These are phyloP conservation scores for Botia kubotai DNA, from an alignment of 2,797 vertebrate species.

Conservation along the genomic window DNA sequence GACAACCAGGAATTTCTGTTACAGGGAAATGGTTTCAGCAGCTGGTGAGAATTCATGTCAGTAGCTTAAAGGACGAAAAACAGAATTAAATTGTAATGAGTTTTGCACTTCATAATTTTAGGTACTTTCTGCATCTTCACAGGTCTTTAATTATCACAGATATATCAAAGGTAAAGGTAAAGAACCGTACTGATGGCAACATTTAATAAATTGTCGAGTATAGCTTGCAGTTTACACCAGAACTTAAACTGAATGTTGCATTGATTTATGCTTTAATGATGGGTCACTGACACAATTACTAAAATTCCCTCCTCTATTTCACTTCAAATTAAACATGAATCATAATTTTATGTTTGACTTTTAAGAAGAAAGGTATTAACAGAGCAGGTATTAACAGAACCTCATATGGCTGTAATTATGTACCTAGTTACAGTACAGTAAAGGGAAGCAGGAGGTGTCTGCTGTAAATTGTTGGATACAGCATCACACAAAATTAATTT, in stretches of 20 bases:
- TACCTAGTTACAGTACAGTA: constrained; percentile 3
- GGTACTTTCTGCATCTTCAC: constrained; percentile 24
- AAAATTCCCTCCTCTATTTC: not conserved
- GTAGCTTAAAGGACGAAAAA: constrained; percentile 20
- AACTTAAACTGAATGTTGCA: not conserved
- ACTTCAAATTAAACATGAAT: constrained; percentile 27
- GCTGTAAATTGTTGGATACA: constrained; percentile 34
- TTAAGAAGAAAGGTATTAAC: constrained; percentile 21
- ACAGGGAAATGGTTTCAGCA: constrained; percentile 19
- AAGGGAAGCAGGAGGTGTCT: constrained; percentile 30
- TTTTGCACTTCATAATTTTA: constrained; percentile 17
- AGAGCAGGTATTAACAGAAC: constrained; percentile 39
- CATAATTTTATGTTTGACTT: constrained; percentile 32
- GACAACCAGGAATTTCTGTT: constrained; percentile 90
- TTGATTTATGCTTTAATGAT: constrained; percentile 38
- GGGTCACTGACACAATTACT: constrained; percentile 26
- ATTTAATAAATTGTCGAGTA: constrained; percentile 20
- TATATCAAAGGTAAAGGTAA: constrained; percentile 8
- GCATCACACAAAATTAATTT: constrained; percentile 55
- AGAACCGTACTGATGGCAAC: constrained; percentile 8
- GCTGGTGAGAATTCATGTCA: constrained; percentile 12
- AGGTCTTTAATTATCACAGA: constrained; percentile 23
- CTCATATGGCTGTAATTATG: constrained; percentile 43
- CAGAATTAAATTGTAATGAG: constrained; percentile 42
- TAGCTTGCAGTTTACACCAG: not conserved